These are phyloP conservation scores for Sipha flava DNA, from an alignment of 1,140 invertebrate species.

Conservation along the genomic window DNA sequence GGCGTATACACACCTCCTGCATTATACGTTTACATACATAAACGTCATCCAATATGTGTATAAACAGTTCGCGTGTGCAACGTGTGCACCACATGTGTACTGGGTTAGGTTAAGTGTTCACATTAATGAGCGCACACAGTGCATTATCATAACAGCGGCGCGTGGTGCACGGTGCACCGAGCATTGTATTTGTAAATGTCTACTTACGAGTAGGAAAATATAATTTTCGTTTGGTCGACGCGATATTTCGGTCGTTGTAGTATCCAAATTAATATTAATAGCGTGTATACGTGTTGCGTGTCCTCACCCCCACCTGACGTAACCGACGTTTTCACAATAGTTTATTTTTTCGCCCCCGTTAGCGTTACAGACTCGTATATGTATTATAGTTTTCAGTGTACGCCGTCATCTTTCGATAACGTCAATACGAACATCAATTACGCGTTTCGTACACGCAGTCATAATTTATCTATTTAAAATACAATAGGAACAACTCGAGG, in stretches of 20 bases:
- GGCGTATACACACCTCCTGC: too few species aligned
- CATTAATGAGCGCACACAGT: too few species aligned
- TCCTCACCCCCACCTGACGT: not conserved
- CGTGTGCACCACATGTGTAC: too few species aligned
- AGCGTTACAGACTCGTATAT: too few species aligned
- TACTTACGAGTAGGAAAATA: not conserved
- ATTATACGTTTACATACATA: too few species aligned
- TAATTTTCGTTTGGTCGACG: not conserved
- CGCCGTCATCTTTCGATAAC: not conserved
- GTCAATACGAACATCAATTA: not conserved
- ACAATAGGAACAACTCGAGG: not conserved
- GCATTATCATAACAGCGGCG: not conserved
- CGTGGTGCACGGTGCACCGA: not conserved
- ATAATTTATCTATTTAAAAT: conserved; percentile 11
- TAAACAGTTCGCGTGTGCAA: too few species aligned
- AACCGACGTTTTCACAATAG: not conserved
- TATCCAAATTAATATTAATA: not conserved
- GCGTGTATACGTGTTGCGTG: not conserved
- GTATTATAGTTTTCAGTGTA: not conserved
- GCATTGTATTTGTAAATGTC: not conserved
- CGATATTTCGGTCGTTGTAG: not conserved
- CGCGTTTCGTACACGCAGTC: not conserved
- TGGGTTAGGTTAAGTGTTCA: too few species aligned
- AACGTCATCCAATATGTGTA: too few species aligned
- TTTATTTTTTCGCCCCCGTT: not conserved